Base-by-base conservation (phyloP, 1,140 invertebrate species). In the Vanessa atalanta region DNA sequence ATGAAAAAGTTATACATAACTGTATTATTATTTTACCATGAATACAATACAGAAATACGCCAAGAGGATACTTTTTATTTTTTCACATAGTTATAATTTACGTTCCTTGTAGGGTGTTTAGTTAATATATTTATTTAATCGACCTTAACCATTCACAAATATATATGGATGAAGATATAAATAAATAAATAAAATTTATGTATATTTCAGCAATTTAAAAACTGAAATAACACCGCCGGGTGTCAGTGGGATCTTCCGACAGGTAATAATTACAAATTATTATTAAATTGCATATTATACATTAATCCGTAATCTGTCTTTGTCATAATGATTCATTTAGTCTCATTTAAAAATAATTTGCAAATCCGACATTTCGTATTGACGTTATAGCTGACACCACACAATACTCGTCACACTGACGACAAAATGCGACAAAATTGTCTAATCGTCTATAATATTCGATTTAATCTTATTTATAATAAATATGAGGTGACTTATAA, bases 201-300 rank as follows among this genome's bases (percentile, higher is more conserved):
- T 65, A 55, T 70, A 20, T 74, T 83, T 81, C 78, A 85, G 84
- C 13, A 78, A 75, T 13, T 47, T 77, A n/a, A 68, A 74, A 20
- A 65, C 73, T 8, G 83, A 83, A 13, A 75, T 83, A 9, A 75
- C 81, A 15, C 50, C 79, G 4, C 60, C 84, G 2, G 83, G 83
- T 0, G 76, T 78, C 0, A 81, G 81, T 51, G 84, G 84, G 8
- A 71, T 86, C 11, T 86, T 82, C 37, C 77, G 81, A 26, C 81
- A 83, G 79, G 84, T 86, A 79, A 53, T 61, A 70, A 70, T 61
- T 64, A 57, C 20, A n/a, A 37, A n/a, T 2, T 51, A n/a, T 26
- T 60, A n/a, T 26, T 60, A n/a, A 14, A 26, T 60, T 26, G 7
- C 14, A 15, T 6, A 51, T 43, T 9, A 51, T 15, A 51, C n/a